A percentile compares a stretch with the other conserved stretches of the same genome.
phyloP scores from a whole-genome alignment of 1,140 invertebrate genomes.

The Camponotus floridanus region DNA sequence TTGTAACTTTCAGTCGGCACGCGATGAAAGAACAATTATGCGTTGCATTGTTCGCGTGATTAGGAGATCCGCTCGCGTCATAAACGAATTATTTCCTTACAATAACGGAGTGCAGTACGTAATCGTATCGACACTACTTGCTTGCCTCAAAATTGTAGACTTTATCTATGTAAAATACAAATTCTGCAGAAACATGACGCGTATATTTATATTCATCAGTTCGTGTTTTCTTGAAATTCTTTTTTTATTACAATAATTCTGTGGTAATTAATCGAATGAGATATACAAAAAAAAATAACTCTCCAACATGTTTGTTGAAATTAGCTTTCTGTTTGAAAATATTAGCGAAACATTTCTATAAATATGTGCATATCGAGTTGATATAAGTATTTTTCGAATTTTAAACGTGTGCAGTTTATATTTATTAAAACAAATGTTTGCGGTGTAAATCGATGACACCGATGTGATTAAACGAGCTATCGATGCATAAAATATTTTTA shows the following conservation, averaged over 20 bases:
- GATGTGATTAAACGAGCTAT: not conserved
- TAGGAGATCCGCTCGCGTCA: not conserved
- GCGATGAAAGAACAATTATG: constrained; percentile 44
- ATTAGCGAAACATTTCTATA: not conserved
- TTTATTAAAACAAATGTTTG: not conserved
- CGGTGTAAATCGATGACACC: not conserved
- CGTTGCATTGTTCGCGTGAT: constrained; percentile 38
- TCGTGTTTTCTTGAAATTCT: not conserved
- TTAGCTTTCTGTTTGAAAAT: not conserved
- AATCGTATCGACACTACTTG: not conserved
- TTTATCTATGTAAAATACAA: not conserved
- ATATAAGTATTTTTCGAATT: not conserved
- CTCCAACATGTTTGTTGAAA: too few relatives aligned
- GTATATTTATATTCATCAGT: not conserved
- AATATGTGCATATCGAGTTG: not conserved
- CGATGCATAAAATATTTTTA: not conserved
- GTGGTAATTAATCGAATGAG: not conserved
- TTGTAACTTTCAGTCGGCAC: constrained; percentile 12
- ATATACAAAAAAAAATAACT: not conserved
- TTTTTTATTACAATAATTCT: not conserved
- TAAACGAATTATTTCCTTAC: constrained; percentile 21
- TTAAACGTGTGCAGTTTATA: not conserved
- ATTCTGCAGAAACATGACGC: not conserved
- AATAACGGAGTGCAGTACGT: not conserved
- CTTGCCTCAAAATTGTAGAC: not conserved